Evolutionary conservation across 2,113 vertebrate species (phyloP).

Genomic region (Anguilla rostrata): DNA sequence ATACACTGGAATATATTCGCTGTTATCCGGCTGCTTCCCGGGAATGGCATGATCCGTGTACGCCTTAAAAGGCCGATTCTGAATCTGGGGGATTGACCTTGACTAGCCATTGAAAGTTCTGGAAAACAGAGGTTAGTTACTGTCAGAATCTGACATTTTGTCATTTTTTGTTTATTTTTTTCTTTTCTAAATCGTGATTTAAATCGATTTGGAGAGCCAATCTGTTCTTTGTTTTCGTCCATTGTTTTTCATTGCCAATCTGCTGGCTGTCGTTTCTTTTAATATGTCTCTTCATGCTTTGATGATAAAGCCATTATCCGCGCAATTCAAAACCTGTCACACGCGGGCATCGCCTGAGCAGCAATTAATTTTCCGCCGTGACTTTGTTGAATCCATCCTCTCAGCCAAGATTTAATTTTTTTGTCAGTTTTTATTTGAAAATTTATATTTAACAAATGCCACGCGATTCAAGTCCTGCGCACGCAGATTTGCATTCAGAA

Average conservation of each 20-base stretch:
- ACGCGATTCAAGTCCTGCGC: background rate
- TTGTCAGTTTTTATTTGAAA: constrained; percentile 1
- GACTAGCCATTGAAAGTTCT: background rate
- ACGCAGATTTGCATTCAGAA: too few relatives aligned
- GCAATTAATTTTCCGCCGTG: constrained; percentile 4
- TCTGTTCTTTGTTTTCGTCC: background rate
- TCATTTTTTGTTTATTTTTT: background rate
- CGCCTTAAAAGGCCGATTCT: background rate
- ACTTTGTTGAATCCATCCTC: background rate
- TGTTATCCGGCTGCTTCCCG: background rate
- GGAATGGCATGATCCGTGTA: background rate
- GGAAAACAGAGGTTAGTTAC: background rate
- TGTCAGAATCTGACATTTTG: background rate
- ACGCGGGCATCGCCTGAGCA: background rate
- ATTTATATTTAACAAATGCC: background rate
- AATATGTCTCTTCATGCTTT: constrained; percentile 19
- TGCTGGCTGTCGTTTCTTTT: constrained; percentile 10
- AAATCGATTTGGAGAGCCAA: constrained; percentile 1
- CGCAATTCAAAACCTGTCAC: constrained; percentile 10
- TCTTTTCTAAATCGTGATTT: background rate
- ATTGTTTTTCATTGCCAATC: constrained; percentile 13
- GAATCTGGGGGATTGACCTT: background rate
- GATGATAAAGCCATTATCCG: constrained; percentile 20
- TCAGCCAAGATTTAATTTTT: background rate
- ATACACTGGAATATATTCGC: background rate